phyloP scores from a whole-genome alignment of 2,113 vertebrate species.

The Phaetusa simplex region DNA sequence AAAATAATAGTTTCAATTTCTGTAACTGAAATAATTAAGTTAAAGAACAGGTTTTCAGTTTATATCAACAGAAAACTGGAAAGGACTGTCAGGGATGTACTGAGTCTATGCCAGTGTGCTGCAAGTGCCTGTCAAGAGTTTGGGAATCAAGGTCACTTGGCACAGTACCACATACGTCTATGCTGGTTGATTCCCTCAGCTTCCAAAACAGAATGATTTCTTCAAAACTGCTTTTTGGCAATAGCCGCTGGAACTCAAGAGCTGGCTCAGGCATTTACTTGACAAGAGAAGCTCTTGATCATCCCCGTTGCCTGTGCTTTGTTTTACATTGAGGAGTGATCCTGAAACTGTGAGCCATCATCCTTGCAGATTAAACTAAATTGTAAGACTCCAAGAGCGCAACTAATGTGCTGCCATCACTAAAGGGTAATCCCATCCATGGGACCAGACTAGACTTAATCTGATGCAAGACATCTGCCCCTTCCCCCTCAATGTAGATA shows the following conservation, averaged over 20 bases:
- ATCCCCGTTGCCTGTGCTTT: not conserved
- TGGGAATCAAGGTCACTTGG: not conserved
- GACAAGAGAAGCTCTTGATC: not conserved
- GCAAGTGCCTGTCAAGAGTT: not conserved
- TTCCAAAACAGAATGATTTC: not conserved
- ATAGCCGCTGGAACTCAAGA: not conserved
- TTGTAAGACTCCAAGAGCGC: not conserved
- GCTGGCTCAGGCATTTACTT: not conserved
- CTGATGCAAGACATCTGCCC: accelerated
- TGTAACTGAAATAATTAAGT: not conserved
- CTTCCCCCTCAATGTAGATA: not conserved
- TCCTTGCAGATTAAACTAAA: not conserved
- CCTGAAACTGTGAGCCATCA: not conserved
- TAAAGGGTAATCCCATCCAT: not conserved
- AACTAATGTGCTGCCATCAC: not conserved
- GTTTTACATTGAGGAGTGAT: not conserved
- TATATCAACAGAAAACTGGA: not conserved
- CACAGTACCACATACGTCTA: not conserved
- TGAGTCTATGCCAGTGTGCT: not conserved
- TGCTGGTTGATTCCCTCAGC: not conserved
- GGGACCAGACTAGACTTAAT: not conserved
- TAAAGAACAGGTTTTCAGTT: not conserved
- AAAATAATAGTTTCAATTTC: not conserved
- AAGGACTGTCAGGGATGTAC: not conserved
- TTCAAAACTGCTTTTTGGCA: not conserved